A percentile compares a stretch with the other conserved stretches of the same genome.
These are phyloP conservation scores for Cephalotes varians DNA, from an alignment of 2,888 invertebrate species.

Conservation along the genomic window DNA sequence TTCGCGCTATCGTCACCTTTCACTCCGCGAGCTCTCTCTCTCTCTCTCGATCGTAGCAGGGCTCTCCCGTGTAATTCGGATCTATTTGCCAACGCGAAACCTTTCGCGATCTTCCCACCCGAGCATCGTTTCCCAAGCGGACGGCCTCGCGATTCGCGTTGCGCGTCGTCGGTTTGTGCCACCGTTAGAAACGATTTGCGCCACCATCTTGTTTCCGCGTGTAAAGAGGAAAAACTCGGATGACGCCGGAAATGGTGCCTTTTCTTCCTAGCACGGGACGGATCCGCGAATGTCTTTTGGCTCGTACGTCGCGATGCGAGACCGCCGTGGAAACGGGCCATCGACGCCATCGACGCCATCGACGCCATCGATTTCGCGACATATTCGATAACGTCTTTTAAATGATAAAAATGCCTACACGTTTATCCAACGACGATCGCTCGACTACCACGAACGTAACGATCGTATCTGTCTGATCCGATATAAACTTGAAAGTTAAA, in stretches of 20 bases:
- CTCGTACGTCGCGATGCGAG: no score
- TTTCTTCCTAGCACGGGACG: not conserved
- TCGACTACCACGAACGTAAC: not conserved
- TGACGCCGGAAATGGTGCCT: not conserved
- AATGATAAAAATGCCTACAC: not conserved
- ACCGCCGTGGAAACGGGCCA: no score
- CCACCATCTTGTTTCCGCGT: conserved; percentile 71
- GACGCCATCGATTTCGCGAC: not conserved
- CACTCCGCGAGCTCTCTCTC: conserved; percentile 27
- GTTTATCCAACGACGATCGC: not conserved
- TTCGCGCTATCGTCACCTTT: conserved; percentile 43
- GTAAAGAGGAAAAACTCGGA: conserved; percentile 38
- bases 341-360: not conserved
- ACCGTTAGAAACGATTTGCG: conserved; percentile 68
- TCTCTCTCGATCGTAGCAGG: not conserved
- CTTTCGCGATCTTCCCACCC: not conserved
- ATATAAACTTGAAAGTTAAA: not conserved
- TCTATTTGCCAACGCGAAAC: not conserved
- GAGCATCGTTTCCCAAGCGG: not conserved
- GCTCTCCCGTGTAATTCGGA: not conserved
- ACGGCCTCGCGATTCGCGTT: not conserved
- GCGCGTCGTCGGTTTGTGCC: conserved; percentile 48
- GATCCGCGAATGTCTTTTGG: not conserved
- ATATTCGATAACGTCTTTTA: not conserved
- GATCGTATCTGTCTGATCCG: not conserved